phyloP scores from a whole-genome alignment of 2,888 invertebrate species.

The Sarcophaga caerulescens region DNA sequence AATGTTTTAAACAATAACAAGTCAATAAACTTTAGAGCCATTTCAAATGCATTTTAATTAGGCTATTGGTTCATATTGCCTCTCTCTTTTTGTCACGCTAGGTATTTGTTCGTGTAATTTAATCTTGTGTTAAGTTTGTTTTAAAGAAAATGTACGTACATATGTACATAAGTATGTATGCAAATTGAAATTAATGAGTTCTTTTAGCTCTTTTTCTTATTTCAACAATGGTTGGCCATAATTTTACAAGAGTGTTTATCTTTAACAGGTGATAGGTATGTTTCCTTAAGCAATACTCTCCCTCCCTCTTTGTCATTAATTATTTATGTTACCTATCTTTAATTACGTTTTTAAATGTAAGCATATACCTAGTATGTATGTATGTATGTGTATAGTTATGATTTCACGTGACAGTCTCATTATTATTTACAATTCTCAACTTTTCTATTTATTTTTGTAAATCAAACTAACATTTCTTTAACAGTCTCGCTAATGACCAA shows the following conservation, averaged over 20 bases:
- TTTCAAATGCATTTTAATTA: slow-evolving; percentile 16
- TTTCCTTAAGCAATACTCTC: no score
- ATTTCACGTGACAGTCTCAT: no score
- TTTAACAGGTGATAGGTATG: no score
- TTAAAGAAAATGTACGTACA: not conserved
- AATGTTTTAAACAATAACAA: not conserved
- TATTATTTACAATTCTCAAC: no score
- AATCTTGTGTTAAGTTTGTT: no score
- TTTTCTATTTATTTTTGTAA: no score
- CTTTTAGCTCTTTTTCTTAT: not conserved
- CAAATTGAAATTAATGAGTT: not conserved
- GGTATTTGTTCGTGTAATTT: not conserved
- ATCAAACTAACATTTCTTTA: no score
- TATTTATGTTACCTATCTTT: no score
- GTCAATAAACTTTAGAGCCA: slow-evolving; percentile 27
- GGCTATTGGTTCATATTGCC: slow-evolving; percentile 8
- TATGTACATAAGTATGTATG: not conserved
- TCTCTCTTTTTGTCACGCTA: not conserved
- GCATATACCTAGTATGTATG: not conserved
- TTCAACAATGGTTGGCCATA: not conserved
- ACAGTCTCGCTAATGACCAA: no score
- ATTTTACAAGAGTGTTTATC: not conserved
- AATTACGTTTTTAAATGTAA: no score
- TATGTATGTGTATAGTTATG: not conserved
- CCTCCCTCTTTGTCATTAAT: no score